Base-by-base conservation (phyloP, 2,888 invertebrate genomes). In the Gisinianus flammeolus region DNA sequence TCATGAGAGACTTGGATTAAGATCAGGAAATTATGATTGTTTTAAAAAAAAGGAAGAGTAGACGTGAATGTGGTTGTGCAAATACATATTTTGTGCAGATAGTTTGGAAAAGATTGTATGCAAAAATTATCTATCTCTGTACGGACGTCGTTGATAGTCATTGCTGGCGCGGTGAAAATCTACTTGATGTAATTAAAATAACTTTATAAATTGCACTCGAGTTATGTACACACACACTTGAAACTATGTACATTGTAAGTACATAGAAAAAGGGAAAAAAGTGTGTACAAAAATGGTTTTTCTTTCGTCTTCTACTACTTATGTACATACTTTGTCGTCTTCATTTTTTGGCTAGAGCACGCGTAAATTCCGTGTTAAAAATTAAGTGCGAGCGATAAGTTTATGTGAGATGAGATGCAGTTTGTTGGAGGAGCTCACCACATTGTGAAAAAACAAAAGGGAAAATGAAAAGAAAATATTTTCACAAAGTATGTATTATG, bases 21-120 rank as follows among this genome's bases (percentile, higher is more conserved):
- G 70, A 70, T 70, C 54, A 70, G 70, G 70, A 54, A 44, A 54
- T 70, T 28, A 52, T 26, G 0, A 70, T 28, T 10, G 26, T 70
- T 26, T 44, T 44, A 44, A 44, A 19, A 44, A 44, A 44, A 44
- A 12, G 44, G 19, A 44, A 44, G 44, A 19, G 44, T 44, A 44
- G 8, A 44, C 16, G 19, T 44, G 44, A 44, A 35, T 35, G 12
- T 44, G 44, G 19, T 44, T 44, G 8, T 44, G 44, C 2, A n/a
- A n/a, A n/a, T n/a, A n/a, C n/a, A n/a, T n/a, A n/a, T n/a, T n/a
- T n/a, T n/a, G n/a, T n/a, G n/a, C n/a, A n/a, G n/a, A n/a, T n/a
- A n/a, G n/a, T n/a, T n/a, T n/a, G n/a, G n/a, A n/a, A n/a, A n/a
- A n/a, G n/a, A n/a, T n/a, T n/a, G n/a, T n/a, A n/a, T n/a, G n/a